Evolutionary conservation across 2,888 invertebrate species (phyloP), one percentile per base, ranked within the genome.

Genomic region (Agrotis ipsilon): DNA sequence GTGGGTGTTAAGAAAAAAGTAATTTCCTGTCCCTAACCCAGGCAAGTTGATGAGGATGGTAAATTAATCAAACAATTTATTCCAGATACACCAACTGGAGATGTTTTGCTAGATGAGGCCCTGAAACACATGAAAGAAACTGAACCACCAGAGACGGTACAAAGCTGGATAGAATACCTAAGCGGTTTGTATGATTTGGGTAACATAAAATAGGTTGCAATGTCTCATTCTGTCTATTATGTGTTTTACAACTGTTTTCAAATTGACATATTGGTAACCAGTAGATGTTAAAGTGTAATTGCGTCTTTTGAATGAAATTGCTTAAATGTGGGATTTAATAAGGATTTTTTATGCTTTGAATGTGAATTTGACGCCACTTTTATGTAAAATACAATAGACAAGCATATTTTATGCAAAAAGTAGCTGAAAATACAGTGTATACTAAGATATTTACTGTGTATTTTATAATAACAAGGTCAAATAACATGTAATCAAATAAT

Each of bases 91-190:
- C 99, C 99, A 54, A 99, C 99, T 68, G 99, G 99, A 61, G 99
- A 99, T 96, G 99, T 99, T 45, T 96, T 99, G 74, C 96, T 99
- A 81, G 98, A 98, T 94, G 98, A 98, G 96, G 99, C 99, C 66
- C 96, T 99, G 86, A 99, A 99, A 97, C 99, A 99, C 96, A 98
- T 99, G 93, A 99, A 99, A 96, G 99, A 99, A 92, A 99, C 99
- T 57, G 98, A 99, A 90, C 99, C 99, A 55, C 98, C 99, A 71
- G 99, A 99, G 96, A 98, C 98, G 72, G 99, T 99, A 54, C 99
- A 99, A 94, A 99, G 98, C 95, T 99, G 99, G 99, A 99, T 99
- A 94, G 99, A 99, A 97, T 99, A 99, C 96, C 97, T 99, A 62
- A 99, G 99, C 96, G 99, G 99, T 98, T 92, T 93, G 97, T 95